A percentile compares a stretch with the other conserved stretches of the same genome.
These are phyloP conservation scores for Himalopsyche phryganea DNA, from an alignment of 1,140 invertebrate species.

Conservation along the genomic window DNA sequence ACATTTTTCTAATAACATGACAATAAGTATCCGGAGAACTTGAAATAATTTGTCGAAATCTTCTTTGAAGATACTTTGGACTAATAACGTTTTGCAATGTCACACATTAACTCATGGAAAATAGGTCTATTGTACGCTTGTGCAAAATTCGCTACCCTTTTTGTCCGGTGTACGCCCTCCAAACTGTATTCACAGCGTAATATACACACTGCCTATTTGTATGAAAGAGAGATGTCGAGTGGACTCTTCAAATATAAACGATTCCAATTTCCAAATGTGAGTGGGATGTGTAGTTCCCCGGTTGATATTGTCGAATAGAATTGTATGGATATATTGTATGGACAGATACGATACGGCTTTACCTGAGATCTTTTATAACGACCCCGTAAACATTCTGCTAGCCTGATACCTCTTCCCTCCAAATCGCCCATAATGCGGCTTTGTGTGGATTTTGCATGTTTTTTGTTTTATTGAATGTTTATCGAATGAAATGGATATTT, in stretches of 20 bases:
- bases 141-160: not conserved
- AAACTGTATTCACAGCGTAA: slow-evolving; percentile 15
- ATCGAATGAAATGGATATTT: too few species aligned
- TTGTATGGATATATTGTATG: slow-evolving; percentile 31
- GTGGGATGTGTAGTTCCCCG: slow-evolving; percentile 33
- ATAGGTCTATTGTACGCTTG: too few species aligned
- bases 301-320: slow-evolving; percentile 31
- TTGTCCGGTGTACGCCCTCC: slow-evolving; percentile 9
- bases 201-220: slow-evolving; percentile 27
- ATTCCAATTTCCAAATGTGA: slow-evolving; percentile 34
- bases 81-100: too few species aligned
- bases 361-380: slow-evolving; percentile 15
- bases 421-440: too few species aligned
- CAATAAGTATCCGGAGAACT: too few species aligned
- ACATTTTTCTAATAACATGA: too few species aligned
- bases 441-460: too few species aligned
- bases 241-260: slow-evolving; percentile 34
- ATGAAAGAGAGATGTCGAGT: slow-evolving; percentile 24
- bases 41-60: too few species aligned
- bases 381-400: slow-evolving; percentile 8
- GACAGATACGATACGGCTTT: slow-evolving; percentile 16
- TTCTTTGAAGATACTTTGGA: too few species aligned
- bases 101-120: too few species aligned
- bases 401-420: slow-evolving; percentile 13
- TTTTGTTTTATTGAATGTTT: too few species aligned